These are phyloP conservation scores for Lasioglossum pauxillum DNA, from an alignment of 2,888 invertebrate genomes.

Conservation along the genomic window DNA sequence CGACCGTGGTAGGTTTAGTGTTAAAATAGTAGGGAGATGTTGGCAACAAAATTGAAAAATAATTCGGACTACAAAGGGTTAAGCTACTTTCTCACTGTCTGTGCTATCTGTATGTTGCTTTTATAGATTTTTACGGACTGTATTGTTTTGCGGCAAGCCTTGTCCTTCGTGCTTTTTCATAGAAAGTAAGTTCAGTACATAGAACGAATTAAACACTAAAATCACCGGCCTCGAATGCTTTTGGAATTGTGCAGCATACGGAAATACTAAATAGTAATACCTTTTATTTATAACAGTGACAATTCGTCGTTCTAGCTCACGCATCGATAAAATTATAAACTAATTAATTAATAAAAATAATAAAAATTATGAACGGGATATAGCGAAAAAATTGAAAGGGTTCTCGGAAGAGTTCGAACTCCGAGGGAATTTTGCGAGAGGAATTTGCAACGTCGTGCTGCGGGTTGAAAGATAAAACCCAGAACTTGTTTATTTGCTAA, in stretches of 20 bases:
- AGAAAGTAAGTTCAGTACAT: not conserved
- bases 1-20: too few species aligned
- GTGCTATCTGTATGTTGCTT: not conserved
- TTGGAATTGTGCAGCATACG: not conserved
- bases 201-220: not conserved
- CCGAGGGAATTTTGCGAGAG: constrained; percentile 1
- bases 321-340: not conserved
- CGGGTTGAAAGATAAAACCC: constrained; percentile 37
- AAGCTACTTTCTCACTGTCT: not conserved
- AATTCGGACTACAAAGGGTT: not conserved
- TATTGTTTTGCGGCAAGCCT: not conserved
- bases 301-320: not conserved
- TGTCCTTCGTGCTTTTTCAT: not conserved
- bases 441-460: constrained; percentile 9
- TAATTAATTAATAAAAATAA: not conserved
- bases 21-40: too few species aligned
- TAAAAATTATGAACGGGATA: not conserved
- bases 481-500: constrained; percentile 51
- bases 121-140: not conserved
- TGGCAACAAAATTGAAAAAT: too few species aligned
- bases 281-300: not conserved
- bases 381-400: not conserved
- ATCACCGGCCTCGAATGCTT: not conserved
- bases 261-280: not conserved
- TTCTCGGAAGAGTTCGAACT: not conserved